These are phyloP conservation scores for Metallyticus violacea DNA, from an alignment of 2,888 invertebrate genomes.

Conservation along the genomic window DNA sequence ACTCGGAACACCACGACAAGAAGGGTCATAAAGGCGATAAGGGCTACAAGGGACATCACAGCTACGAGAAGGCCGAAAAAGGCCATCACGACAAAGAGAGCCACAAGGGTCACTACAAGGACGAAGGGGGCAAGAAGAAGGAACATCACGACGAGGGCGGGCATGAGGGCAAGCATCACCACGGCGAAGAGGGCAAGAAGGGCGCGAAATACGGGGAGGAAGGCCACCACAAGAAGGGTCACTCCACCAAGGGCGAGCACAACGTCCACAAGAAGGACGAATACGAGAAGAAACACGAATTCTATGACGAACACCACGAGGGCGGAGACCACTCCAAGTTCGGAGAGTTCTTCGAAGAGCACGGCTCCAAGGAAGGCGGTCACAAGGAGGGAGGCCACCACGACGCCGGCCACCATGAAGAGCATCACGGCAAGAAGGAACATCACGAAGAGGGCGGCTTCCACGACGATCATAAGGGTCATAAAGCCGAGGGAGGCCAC, in stretches of 20 bases:
- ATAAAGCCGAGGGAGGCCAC: conserved; percentile 64
- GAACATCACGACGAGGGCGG: conserved; percentile 13
- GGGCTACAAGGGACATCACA: conserved; percentile 62
- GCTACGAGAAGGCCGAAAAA: conserved; percentile 60
- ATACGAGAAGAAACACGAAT: conserved; percentile 71
- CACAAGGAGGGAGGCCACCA: conserved; percentile 52
- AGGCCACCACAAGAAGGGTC: conserved; percentile 68
- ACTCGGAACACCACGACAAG: conserved; percentile 55
- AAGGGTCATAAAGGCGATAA: conserved; percentile 63
- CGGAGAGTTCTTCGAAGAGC: conserved; percentile 58
- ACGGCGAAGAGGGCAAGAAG: conserved; percentile 48
- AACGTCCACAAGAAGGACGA: conserved; percentile 73
- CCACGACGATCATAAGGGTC: conserved; percentile 55
- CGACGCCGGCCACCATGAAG: conserved; percentile 62
- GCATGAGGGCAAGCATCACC: conserved; percentile 50
- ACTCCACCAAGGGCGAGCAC: conserved; percentile 72
- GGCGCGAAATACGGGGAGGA: conserved; percentile 55
- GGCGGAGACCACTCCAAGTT: conserved; percentile 64
- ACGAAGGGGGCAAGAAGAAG: conserved; percentile 60
- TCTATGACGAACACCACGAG: conserved; percentile 72
- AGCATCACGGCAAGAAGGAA: conserved; percentile 42
- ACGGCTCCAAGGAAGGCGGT: conserved; percentile 49
- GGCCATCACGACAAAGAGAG: conserved; percentile 68
- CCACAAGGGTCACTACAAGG: conserved; percentile 61
- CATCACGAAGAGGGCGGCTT: conserved; percentile 9